Conservation (phyloP, 1,140 invertebrate genomes). For the Stegodyphus dumicola region DNA sequence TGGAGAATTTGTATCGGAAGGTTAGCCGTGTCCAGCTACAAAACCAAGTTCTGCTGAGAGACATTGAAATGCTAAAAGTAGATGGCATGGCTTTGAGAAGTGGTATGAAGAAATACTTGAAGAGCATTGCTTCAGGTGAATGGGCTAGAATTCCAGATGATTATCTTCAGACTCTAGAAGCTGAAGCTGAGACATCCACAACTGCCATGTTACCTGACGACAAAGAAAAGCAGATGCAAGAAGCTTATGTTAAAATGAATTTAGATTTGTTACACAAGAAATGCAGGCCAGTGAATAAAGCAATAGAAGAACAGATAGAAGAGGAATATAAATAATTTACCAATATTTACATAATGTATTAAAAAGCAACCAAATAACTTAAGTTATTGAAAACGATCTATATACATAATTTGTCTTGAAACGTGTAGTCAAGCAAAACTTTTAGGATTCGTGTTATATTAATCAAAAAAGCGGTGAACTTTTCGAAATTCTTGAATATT, state of each 20-base stretch:
- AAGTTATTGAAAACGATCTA: too few species aligned
- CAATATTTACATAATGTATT: neutral
- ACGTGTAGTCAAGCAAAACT: neutral
- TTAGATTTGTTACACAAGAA: neutral
- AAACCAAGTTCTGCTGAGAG: slow-evolving; percentile 9
- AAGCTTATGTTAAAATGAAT: neutral
- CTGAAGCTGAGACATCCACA: neutral
- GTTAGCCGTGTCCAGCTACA: slow-evolving; percentile 2
- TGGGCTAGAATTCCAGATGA: slow-evolving; percentile 27
- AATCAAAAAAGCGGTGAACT: neutral
- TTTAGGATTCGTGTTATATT: neutral
- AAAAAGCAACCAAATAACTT: neutral
- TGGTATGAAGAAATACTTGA: slow-evolving; percentile 48
- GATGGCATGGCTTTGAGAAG: slow-evolving; percentile 28
- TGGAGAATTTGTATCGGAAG: slow-evolving; percentile 18
- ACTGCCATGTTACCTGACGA: neutral
- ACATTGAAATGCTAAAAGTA: slow-evolving; percentile 23
- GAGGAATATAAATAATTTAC: neutral
- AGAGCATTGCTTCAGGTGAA: slow-evolving; percentile 22
- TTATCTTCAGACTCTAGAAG: neutral
- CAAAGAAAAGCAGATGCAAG: neutral
- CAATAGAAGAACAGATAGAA: neutral
- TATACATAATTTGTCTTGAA: too few species aligned
- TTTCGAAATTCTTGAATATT: neutral
- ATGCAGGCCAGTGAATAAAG: neutral